Conservation (phyloP, 1,140 invertebrate genomes). For the Gryon sp. region DNA sequence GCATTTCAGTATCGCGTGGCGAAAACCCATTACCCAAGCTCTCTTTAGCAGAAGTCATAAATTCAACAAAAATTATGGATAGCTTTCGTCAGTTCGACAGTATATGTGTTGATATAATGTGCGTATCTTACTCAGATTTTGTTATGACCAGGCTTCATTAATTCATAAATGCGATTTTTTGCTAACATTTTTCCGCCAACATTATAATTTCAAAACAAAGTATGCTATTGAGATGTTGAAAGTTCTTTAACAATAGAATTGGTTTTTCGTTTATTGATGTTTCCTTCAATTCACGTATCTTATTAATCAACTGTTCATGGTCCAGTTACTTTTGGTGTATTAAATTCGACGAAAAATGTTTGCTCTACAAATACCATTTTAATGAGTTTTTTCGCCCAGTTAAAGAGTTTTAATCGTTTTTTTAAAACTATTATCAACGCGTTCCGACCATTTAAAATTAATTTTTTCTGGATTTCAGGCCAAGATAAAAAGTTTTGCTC, state of each 20-base stretch:
- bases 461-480: constrained; percentile 58
- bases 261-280: too few relatives aligned
- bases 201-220: too few relatives aligned
- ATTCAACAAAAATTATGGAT: constrained; percentile 36
- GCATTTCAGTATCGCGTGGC: constrained; percentile 34
- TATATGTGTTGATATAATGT: constrained; percentile 27
- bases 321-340: constrained; percentile 16
- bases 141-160: constrained; percentile 5
- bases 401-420: constrained; percentile 56
- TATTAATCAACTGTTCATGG: constrained; percentile 41
- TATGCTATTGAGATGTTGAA: too few relatives aligned
- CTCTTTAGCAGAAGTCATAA: constrained; percentile 41
- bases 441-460: constrained; percentile 60
- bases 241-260: too few relatives aligned
- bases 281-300: constrained; percentile 12
- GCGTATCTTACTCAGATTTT: constrained; percentile 8
- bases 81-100: constrained; percentile 40
- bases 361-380: constrained; percentile 42
- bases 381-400: constrained; percentile 55
- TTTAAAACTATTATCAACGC: constrained; percentile 58
- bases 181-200: constrained; percentile 2
- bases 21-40: constrained; percentile 22
- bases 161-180: constrained; percentile 12
- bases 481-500: constrained; percentile 50
- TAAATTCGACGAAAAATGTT: constrained; percentile 19